Base-by-base conservation (phyloP, 2,888 invertebrate species). In the Conchocele bisecta region DNA sequence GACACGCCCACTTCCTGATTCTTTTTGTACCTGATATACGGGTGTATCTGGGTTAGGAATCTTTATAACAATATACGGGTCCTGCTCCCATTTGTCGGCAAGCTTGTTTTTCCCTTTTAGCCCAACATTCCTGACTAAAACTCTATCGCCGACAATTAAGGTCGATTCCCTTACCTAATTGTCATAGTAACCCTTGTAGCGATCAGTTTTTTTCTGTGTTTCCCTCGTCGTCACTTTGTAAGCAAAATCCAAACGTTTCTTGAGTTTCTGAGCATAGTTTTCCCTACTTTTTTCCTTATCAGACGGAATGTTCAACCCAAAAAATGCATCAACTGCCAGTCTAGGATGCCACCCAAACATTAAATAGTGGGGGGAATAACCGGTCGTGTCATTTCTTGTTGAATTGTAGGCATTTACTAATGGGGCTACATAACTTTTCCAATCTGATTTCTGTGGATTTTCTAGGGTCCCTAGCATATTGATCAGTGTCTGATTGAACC, bases 341-440 rank as follows among this genome's bases (percentile, higher is more conserved):
- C 71, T 33, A 11, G 70, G 71, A n/a, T 70, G 50, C 28, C 73
- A 54, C n/a, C n/a, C n/a, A n/a, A n/a, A n/a, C n/a, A n/a, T n/a
- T n/a, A n/a, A n/a, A n/a, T n/a, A n/a, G n/a, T n/a, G n/a, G n/a
- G n/a, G n/a, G n/a, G n/a, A n/a, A n/a, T n/a, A n/a, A n/a, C 41
- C 74, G n/a, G 74, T 75, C 11, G 58, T 42, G 7, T 57, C 61
- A 28, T 70, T 54, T 24, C 28, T 41, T 24, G 58, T 70, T 13
- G 44, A 48, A 41, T 69, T 69, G 26, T 67, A 72, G 9, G 63
- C 53, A 17, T 63, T 26, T 1, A 37, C 53, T 13, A 63, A 24
- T 2, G 39, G 37, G 3, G 44, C 44, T 20, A 71, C 46, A 31
- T 48, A 59, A 11, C 28, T 26, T 42, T 61, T 63, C 67, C 71